Evolutionary conservation across 1,140 invertebrate genomes (phyloP).

Genomic region (Chionoecetes opilio): DNA sequence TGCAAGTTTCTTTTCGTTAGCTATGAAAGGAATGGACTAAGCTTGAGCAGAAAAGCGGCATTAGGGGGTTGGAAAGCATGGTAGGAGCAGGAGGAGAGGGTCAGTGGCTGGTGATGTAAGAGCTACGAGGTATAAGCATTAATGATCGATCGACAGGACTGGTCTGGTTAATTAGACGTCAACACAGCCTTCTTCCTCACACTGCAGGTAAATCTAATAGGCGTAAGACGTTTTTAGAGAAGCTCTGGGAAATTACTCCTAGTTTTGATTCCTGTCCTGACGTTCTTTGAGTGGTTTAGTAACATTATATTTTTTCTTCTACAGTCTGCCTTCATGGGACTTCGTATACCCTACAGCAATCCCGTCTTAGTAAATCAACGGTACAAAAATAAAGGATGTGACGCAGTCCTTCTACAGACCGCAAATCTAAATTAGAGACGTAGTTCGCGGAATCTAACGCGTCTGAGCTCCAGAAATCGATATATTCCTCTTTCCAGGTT

Average conservation of each 20-base stretch:
- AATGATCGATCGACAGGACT: constrained; percentile 43
- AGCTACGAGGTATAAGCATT: neutral
- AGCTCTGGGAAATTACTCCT: constrained; percentile 35
- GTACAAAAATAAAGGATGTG: neutral
- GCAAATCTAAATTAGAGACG: neutral
- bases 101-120: neutral
- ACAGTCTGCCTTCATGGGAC: neutral
- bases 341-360: neutral
- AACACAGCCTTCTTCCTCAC: constrained; percentile 68
- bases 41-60: neutral
- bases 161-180: constrained; percentile 71
- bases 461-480: constrained; percentile 13
- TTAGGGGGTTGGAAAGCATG: neutral
- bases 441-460: neutral
- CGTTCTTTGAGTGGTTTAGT: constrained; percentile 50
- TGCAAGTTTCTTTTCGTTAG: neutral
- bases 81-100: neutral
- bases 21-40: too few species aligned
- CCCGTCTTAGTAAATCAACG: too few species aligned
- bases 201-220: constrained; percentile 77
- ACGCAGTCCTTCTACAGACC: neutral
- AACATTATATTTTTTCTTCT: constrained; percentile 24
- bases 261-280: constrained; percentile 72
- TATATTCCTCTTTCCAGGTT: neutral
- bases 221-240: constrained; percentile 61